Percentiles rank a stretch among this genome's conserved stretches.
phyloP scores from a whole-genome alignment of 2,797 vertebrate species.

The Hydrocynus forskahlii region DNA sequence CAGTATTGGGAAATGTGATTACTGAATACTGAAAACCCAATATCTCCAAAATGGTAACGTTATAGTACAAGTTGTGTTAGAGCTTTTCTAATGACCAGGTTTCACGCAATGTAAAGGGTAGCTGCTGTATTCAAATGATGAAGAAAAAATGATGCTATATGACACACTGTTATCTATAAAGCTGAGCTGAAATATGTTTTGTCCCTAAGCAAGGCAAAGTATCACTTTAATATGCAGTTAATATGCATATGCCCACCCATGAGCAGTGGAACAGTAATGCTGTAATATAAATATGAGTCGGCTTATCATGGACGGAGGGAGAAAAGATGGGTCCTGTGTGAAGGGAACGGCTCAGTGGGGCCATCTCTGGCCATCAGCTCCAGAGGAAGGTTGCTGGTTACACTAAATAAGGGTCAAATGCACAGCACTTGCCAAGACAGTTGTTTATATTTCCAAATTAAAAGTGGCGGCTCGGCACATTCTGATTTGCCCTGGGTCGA shows the following conservation, averaged over 20 bases:
- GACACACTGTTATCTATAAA: neutral
- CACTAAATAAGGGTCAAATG: slow-evolving; percentile 55
- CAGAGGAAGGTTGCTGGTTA: slow-evolving; percentile 37
- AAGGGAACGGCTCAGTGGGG: slow-evolving; percentile 1
- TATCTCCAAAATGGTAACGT: no score
- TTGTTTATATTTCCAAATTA: slow-evolving; percentile 60
- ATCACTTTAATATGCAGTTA: neutral
- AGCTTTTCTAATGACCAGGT: no score
- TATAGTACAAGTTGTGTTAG: no score
- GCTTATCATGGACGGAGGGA: slow-evolving; percentile 3
- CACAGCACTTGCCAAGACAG: slow-evolving; percentile 39
- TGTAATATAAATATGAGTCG: slow-evolving; percentile 19
- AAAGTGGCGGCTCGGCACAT: slow-evolving; percentile 50
- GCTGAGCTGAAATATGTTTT: neutral
- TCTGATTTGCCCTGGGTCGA: slow-evolving; percentile 42
- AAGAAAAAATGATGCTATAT: neutral
- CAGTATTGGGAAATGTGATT: no score
- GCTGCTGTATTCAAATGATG: no score
- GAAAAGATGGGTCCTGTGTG: slow-evolving; percentile 41
- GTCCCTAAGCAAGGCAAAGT: neutral
- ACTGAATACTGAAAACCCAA: no score
- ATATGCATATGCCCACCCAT: neutral
- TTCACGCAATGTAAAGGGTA: no score
- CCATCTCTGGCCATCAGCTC: slow-evolving; percentile 42
- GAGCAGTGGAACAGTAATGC: neutral